phyloP scores from a whole-genome alignment of 2,797 vertebrate genomes.

The Scarus forsteni region DNA sequence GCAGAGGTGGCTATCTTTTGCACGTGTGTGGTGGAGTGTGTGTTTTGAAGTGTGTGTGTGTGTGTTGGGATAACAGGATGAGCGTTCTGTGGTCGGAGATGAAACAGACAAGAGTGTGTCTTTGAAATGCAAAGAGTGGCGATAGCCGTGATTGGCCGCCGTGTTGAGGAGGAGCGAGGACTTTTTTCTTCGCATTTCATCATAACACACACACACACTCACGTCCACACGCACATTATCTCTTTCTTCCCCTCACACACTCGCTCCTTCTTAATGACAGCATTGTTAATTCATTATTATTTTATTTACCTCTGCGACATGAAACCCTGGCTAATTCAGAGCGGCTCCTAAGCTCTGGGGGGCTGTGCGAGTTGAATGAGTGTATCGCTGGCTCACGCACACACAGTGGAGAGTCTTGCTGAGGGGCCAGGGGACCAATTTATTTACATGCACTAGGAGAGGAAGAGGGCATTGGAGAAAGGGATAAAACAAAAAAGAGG shows the following conservation, averaged over 20 bases:
- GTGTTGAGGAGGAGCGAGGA: slow-evolving; percentile 65
- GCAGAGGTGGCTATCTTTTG: slow-evolving; percentile 46
- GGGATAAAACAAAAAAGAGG: slow-evolving; percentile 61
- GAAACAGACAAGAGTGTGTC: slow-evolving; percentile 79
- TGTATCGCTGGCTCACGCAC: slow-evolving; percentile 13
- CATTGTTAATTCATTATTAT: slow-evolving; percentile 72
- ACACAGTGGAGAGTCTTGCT: slow-evolving; percentile 40
- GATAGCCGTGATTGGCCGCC: slow-evolving; percentile 70
- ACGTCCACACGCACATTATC: background rate
- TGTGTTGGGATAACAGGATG: slow-evolving; percentile 59
- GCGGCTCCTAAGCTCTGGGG: slow-evolving; percentile 55
- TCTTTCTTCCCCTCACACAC: background rate
- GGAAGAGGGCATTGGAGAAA: slow-evolving; percentile 54
- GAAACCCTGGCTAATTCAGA: slow-evolving; percentile 60
- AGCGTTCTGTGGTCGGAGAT: slow-evolving; percentile 70
- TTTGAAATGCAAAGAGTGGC: slow-evolving; percentile 85
- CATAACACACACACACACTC: slow-evolving; percentile 56
- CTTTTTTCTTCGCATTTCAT: slow-evolving; percentile 74
- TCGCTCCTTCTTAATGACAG: slow-evolving; percentile 69
- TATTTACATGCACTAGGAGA: slow-evolving; percentile 83
- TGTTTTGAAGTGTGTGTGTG: slow-evolving; percentile 41
- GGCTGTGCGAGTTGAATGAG: slow-evolving; percentile 24
- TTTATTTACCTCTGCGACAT: slow-evolving; percentile 74
- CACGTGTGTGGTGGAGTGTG: slow-evolving; percentile 21
- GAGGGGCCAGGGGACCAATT: slow-evolving; percentile 81